Evolutionary conservation across 2,797 vertebrate species (phyloP).

Genomic region (Lycodopsis pacificus): DNA sequence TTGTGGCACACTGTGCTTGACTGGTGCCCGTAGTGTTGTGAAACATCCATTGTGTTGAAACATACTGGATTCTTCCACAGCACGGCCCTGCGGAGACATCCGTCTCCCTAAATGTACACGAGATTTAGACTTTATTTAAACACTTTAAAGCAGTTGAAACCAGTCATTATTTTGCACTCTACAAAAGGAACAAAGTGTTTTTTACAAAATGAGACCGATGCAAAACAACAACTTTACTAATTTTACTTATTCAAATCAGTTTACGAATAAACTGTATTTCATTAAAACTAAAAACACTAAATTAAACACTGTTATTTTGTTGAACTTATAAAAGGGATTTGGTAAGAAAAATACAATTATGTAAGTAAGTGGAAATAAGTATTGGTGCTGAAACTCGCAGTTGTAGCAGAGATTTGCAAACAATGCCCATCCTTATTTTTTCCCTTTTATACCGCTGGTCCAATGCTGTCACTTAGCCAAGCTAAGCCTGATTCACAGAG

Average conservation of each 20-base stretch:
- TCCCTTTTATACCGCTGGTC: background rate
- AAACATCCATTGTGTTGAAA: constrained; percentile 46
- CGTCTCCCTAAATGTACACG: background rate
- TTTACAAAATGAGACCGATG: background rate
- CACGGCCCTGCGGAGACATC: constrained; percentile 8
- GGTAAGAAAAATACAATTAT: background rate
- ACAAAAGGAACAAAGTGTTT: background rate
- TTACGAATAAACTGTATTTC: background rate
- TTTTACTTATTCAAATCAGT: background rate
- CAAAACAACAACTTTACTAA: background rate
- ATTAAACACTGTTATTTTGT: background rate
- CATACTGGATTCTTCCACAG: constrained; percentile 10
- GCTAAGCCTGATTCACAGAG: constrained; percentile 52
- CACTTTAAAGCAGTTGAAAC: constrained; percentile 6
- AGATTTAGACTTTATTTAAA: background rate
- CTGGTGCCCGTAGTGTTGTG: constrained; percentile 31
- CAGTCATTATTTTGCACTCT: background rate
- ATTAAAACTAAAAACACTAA: background rate
- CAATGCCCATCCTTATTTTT: background rate
- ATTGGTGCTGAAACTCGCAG: background rate
- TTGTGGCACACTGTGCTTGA: constrained; percentile 19
- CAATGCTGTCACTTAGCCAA: constrained; percentile 42
- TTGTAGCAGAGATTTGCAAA: background rate
- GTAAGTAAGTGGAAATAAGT: background rate
- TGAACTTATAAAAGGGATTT: background rate